A percentile compares a stretch with the other conserved stretches of the same genome.
Conservation (phyloP, 2,888 invertebrate species). For the Agonum fuliginosum region DNA sequence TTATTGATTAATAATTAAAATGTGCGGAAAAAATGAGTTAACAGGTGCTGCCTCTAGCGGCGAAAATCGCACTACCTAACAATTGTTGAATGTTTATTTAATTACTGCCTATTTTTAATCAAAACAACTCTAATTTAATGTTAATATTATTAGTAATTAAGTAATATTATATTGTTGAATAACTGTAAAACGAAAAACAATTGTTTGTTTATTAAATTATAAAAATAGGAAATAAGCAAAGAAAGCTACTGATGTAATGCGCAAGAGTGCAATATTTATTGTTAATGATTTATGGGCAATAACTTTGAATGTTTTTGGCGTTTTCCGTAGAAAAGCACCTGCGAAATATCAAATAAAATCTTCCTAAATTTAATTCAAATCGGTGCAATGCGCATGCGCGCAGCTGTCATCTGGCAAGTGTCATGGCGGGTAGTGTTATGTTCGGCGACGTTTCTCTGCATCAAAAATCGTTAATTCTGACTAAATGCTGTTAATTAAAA, state of each 20-base stretch:
- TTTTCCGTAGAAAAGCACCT: constrained; percentile 12
- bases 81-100: constrained; percentile 24
- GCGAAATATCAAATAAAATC: constrained; percentile 30
- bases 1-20: constrained; percentile 56
- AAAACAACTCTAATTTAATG: no score
- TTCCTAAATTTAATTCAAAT: constrained; percentile 45
- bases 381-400: constrained; percentile 10
- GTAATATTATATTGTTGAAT: no score
- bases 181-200: no score
- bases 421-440: constrained; percentile 49
- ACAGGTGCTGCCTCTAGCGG: constrained; percentile 36
- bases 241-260: no score
- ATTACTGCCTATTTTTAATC: neutral
- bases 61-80: constrained; percentile 7
- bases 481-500: constrained; percentile 68
- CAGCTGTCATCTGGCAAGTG: constrained; percentile 32
- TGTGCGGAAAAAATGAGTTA: constrained; percentile 15
- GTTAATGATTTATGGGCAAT: neutral
- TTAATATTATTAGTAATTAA: no score
- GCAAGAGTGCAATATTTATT: no score
- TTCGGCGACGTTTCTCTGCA: constrained; percentile 67
- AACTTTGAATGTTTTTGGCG: neutral
- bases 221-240: no score
- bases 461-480: constrained; percentile 70
- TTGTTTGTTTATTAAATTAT: no score